Base-by-base conservation (phyloP, 2,797 vertebrate genomes). In the Danio tinwini region DNA sequence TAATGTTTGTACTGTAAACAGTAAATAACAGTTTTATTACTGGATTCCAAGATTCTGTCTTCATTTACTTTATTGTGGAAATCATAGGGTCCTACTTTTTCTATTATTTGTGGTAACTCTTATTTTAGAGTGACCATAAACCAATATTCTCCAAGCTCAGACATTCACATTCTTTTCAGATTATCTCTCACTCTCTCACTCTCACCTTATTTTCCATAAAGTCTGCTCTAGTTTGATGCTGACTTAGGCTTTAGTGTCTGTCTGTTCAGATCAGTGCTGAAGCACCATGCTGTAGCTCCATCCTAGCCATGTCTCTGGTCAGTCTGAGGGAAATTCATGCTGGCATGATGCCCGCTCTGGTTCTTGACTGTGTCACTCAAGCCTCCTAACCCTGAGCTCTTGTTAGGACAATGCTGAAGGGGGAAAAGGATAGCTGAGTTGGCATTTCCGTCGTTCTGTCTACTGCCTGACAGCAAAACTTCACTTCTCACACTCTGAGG, bases 281-380 rank as follows among this genome's bases (percentile, higher is more conserved):
- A 14, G n/a, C 40, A 9, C 11, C 9, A 6, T 11, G 14, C 63
- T 62, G 40, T 64, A 77, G 84, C 55, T 70, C 39, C 52, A 81
- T 76, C 83, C 58, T 85, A 75, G 49, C 85, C 62, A 44, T 89
- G 85, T 85, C 47, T 75, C 62, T 76, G 39, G 2, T 81, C 37
- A 14, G 78, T 73, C 76, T 89, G 90, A 93, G 84, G 72, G 88
- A 90, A 89, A 93, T 91, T 83, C 83, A 76, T 78, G 79, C 83
- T 91, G 92, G 90, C 92, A 81, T 69, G 29, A 64, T 90, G 90
- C 87, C 89, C 81, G 59, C 82, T 91, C 89, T 78, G 68, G 84
- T 91, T 90, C 86, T 85, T 87, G 81, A n/a, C 82, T 85, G 87
- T 91, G 90, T 90, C 90, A 90, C 84, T 92, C 89, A 91, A 73